Conservation (phyloP, 2,888 invertebrate genomes). For the Tenthredo amoena region DNA sequence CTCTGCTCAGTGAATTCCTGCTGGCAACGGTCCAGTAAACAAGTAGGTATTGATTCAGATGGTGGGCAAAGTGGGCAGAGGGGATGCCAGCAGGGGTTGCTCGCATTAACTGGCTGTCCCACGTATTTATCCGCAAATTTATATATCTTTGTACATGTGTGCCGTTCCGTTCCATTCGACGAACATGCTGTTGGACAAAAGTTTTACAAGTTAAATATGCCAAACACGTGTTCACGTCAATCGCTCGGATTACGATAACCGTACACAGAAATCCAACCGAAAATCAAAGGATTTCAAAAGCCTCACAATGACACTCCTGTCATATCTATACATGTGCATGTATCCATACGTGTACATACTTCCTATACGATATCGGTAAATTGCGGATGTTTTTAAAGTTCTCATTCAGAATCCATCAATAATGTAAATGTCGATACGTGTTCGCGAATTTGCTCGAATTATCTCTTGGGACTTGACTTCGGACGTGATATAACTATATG, state of each 20-base stretch:
- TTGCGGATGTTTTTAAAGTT: neutral
- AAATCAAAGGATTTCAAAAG: constrained; percentile 28
- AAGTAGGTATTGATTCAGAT: constrained; percentile 74
- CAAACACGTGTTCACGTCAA: constrained; percentile 43
- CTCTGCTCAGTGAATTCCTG: constrained; percentile 69
- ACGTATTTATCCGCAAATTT: constrained; percentile 74
- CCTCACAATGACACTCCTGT: neutral
- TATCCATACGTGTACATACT: neutral
- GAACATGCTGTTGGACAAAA: constrained; percentile 35
- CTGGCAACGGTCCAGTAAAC: constrained; percentile 74
- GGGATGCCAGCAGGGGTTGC: constrained; percentile 60
- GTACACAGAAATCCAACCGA: constrained; percentile 21
- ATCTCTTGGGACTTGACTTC: neutral
- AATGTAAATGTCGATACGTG: neutral
- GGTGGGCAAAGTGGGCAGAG: constrained; percentile 58
- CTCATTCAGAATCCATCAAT: neutral
- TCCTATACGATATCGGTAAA: neutral
- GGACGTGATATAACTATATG: constrained; percentile 1
- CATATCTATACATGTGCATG: neutral
- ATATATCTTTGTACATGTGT: constrained; percentile 71
- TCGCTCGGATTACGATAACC: constrained; percentile 40
- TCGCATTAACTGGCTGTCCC: constrained; percentile 70
- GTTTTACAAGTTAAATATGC: constrained; percentile 42
- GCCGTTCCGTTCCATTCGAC: constrained; percentile 51
- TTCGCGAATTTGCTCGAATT: neutral